phyloP scores from a whole-genome alignment of 2,797 vertebrate species.

The Streptopelia turtur region DNA sequence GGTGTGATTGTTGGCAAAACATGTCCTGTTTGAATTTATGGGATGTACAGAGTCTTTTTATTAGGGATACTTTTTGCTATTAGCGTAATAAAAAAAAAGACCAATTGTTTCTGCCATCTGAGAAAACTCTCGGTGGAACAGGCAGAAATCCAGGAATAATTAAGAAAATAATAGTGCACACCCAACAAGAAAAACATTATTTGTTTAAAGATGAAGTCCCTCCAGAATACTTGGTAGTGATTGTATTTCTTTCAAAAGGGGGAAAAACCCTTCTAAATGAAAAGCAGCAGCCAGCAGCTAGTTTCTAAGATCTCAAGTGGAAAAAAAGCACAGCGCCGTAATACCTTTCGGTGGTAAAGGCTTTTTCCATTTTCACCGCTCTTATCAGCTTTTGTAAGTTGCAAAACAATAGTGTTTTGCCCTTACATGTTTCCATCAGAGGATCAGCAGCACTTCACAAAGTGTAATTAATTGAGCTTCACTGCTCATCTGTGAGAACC shows the following conservation, averaged over 20 bases:
- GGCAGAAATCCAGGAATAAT: constrained; percentile 76
- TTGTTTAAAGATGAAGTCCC: constrained; percentile 71
- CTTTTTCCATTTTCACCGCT: constrained; percentile 7
- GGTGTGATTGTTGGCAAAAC: constrained; percentile 36
- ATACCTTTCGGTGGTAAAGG: constrained; percentile 21
- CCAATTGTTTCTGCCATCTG: constrained; percentile 70
- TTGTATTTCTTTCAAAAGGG: constrained; percentile 21
- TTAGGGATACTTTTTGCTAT: constrained; percentile 56
- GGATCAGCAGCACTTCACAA: constrained; percentile 23
- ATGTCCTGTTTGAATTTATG: constrained; percentile 27
- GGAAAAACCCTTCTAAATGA: constrained; percentile 59
- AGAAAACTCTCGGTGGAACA: constrained; percentile 70
- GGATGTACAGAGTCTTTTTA: constrained; percentile 45
- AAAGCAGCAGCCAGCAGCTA: constrained; percentile 60
- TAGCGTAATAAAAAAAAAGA: constrained; percentile 3
- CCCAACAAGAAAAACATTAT: constrained; percentile 70
- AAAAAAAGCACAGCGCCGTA: constrained; percentile 10
- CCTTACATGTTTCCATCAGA: constrained; percentile 50
- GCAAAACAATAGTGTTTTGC: constrained; percentile 59
- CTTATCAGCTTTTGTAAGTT: constrained; percentile 44
- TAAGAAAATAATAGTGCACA: constrained; percentile 73
- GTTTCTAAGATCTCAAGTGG: constrained; percentile 36
- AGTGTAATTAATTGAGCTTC: constrained; percentile 38
- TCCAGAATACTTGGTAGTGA: constrained; percentile 55
- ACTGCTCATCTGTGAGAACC: constrained; percentile 40